Conservation (phyloP, 2,888 invertebrate genomes). For the Fissipunctia ypsillon region DNA sequence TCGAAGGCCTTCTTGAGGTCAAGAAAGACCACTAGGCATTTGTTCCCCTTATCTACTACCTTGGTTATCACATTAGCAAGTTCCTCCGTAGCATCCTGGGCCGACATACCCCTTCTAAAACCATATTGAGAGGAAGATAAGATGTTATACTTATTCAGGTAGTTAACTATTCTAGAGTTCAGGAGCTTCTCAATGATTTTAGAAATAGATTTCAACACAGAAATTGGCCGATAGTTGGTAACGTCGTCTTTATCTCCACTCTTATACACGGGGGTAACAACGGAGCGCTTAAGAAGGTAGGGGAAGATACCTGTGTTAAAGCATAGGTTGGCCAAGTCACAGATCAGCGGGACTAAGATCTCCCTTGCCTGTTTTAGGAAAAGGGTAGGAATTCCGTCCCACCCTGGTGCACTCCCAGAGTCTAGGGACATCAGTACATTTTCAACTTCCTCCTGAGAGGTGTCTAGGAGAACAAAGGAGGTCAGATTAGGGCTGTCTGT, state of each 20-base stretch:
- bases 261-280: too few relatives aligned
- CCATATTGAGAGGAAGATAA: constrained; percentile 5
- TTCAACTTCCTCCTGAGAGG: not conserved
- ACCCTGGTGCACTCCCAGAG: too few relatives aligned
- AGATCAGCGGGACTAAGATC: constrained; percentile 26
- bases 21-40: too few relatives aligned
- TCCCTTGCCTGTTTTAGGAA: constrained; percentile 27
- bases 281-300: too few relatives aligned
- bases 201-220: not conserved
- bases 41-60: not conserved
- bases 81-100: not conserved
- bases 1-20: too few relatives aligned
- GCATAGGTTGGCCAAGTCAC: constrained; percentile 3
- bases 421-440: not conserved
- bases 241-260: too few relatives aligned
- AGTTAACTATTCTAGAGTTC: constrained; percentile 12
- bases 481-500: not conserved
- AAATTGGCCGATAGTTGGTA: constrained; percentile 3
- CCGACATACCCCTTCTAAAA: not conserved
- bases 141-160: not conserved
- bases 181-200: constrained; percentile 8
- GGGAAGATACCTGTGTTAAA: not conserved
- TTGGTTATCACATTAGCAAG: not conserved
- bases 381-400: constrained; percentile 9
- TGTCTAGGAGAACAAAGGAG: not conserved